phyloP scores from a whole-genome alignment of 2,113 vertebrate species.

The Gulo gulo region DNA sequence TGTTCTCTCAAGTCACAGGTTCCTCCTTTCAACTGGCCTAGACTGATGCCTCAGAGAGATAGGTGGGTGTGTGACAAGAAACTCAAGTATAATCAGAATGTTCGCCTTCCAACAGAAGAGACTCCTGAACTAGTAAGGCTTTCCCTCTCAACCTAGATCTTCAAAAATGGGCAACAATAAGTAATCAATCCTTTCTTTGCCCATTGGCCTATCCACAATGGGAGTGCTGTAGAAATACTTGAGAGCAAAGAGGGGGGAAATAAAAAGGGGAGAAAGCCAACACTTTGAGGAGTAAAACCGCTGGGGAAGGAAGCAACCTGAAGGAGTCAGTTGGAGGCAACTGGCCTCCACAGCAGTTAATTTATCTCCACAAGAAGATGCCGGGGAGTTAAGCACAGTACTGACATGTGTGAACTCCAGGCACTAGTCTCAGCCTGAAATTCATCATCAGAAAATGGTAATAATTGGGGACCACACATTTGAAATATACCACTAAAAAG shows the following conservation, averaged over 20 bases:
- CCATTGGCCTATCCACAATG: neutral
- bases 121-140: neutral
- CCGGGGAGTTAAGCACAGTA: neutral
- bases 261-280: neutral
- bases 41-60: neutral
- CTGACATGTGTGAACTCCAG: neutral
- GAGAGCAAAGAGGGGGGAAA: neutral
- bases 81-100: neutral
- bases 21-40: neutral
- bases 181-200: neutral
- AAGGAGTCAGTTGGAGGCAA: neutral
- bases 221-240: neutral
- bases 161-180: neutral
- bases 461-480: neutral
- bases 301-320: neutral
- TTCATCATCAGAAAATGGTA: slow-evolving; percentile 40
- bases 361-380: neutral
- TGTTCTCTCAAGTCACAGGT: neutral
- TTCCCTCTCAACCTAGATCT: neutral
- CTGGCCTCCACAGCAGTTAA: neutral
- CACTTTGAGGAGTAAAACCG: neutral
- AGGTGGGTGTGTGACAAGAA: neutral
- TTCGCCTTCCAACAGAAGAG: neutral
- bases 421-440: neutral
- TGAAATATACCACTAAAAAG: neutral